Evolutionary conservation across 2,113 vertebrate genomes (phyloP).

Genomic region (Silurus meridionalis): DNA sequence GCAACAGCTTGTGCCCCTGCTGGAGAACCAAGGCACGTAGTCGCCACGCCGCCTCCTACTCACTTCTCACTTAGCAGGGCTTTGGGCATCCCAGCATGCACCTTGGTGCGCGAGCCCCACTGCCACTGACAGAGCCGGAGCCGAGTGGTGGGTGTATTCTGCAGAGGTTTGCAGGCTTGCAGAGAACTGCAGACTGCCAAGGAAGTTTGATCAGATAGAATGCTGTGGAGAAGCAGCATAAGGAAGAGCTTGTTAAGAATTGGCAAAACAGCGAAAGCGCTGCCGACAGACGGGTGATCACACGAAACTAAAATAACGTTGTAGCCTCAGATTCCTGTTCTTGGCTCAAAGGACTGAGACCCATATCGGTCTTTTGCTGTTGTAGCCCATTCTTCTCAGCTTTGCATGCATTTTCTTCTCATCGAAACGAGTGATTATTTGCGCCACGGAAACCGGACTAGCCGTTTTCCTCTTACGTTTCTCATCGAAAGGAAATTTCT

Average conservation of each 20-base stretch:
- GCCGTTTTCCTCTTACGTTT: too few relatives aligned
- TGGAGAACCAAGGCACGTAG: conserved; percentile 44
- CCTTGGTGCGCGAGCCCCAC: conserved; percentile 42
- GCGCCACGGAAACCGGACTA: too few relatives aligned
- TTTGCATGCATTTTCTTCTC: not conserved
- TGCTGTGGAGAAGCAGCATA: conserved; percentile 16
- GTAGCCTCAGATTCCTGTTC: not conserved
- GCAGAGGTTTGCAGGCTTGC: conserved; percentile 46
- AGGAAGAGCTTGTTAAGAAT: conserved; percentile 27
- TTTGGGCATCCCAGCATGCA: conserved; percentile 45
- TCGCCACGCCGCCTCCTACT: conserved; percentile 39
- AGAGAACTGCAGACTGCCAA: conserved; percentile 24
- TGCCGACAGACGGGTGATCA: not conserved
- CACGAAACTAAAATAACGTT: conserved; percentile 7
- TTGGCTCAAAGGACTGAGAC: not conserved
- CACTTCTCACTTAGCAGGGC: conserved; percentile 48
- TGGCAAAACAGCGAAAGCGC: not conserved
- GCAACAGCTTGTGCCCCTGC: conserved; percentile 54
- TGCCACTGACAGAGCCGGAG: conserved; percentile 27
- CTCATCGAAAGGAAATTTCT: too few relatives aligned
- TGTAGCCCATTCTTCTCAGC: too few relatives aligned
- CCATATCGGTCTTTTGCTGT: not conserved
- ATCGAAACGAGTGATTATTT: not conserved
- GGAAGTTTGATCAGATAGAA: conserved; percentile 3
- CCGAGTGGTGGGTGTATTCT: conserved; percentile 43